These are phyloP conservation scores for Lasioglossum calceatum DNA, from an alignment of 2,888 invertebrate genomes.

Conservation along the genomic window DNA sequence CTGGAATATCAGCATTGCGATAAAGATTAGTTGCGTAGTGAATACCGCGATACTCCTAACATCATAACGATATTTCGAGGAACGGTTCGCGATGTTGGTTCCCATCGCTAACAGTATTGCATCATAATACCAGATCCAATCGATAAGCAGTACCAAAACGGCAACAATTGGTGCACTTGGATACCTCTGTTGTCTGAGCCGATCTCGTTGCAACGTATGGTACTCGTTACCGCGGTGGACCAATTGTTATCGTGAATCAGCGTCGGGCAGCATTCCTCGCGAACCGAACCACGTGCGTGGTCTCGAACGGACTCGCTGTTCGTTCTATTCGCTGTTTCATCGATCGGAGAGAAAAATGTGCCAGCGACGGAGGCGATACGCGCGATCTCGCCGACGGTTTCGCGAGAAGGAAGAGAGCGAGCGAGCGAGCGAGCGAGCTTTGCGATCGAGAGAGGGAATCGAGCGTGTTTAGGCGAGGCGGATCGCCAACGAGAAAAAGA, in stretches of 20 bases:
- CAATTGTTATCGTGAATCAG: not conserved
- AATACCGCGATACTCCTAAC: not conserved
- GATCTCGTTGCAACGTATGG: not conserved
- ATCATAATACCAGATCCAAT: not conserved
- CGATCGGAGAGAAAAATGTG: not conserved
- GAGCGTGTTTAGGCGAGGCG: not conserved
- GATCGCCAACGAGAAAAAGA: not conserved
- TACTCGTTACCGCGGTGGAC: not conserved
- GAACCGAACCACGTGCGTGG: not conserved
- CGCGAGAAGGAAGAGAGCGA: slow-evolving; percentile 12
- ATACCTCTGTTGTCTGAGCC: not conserved
- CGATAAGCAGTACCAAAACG: not conserved
- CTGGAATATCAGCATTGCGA: not conserved
- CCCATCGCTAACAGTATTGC: not conserved
- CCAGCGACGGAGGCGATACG: not conserved
- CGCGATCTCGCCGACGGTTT: slow-evolving; percentile 8
- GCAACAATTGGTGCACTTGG: not conserved
- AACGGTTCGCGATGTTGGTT: not conserved
- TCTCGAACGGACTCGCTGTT: not conserved
- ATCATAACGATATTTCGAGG: not conserved
- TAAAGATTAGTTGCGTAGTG: not conserved
- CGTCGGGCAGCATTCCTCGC: not conserved
- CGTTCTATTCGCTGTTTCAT: not conserved
- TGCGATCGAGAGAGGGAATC: not conserved
- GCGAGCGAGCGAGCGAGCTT: no score